Base-by-base conservation (phyloP, 1,140 invertebrate species). In the Heliconius melpomene region DNA sequence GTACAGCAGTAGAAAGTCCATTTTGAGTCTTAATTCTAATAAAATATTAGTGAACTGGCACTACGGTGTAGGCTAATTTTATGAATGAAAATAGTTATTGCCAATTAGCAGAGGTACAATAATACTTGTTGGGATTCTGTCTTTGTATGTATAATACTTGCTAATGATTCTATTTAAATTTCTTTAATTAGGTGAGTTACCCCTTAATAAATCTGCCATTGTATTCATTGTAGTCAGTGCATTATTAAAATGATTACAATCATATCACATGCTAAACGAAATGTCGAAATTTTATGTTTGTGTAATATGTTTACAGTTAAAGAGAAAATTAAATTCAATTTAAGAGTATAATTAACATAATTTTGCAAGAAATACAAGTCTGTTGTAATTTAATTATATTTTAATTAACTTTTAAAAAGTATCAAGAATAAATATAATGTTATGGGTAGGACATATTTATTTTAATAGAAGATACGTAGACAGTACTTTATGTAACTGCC, bases 251-350 rank as follows among this genome's bases (percentile, higher is more conserved):
- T 16, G 60, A 66, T 66, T 66, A 29, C 1, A 66, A 66, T 66
- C 60, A 16, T 66, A 26, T 66, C 23, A 6, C 11, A 23, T 66
- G 23, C 60, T 11, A 66, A 66, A 26, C 29, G 8, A 29, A 66
- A 13, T 66, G 57, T 11, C 60, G 23, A 66, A 66, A 66, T 26
- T 6, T 29, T 26, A 29, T 26, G 26, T 66, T 66, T 66, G 60
- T 66, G 60, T 29, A 66, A 66, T 23, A 26, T 66, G 60, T 66
- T 66, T 66, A 66, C 26, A 66, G 23, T 66, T 29, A 66, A 66
- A 66, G 26, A 66, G 60, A 66, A 66, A 66, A 29, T 26, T 26
- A 26, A 66, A 66, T 29, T 9, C 20, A 60, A 60, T 60, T 66
- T 29, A 66, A 26, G 60, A 66, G 60, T 13, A 13, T 66, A 29